Evolutionary conservation across 1,140 invertebrate genomes (phyloP), one percentile per base, ranked within the genome.

Genomic region (Stegodyphus dumicola): DNA sequence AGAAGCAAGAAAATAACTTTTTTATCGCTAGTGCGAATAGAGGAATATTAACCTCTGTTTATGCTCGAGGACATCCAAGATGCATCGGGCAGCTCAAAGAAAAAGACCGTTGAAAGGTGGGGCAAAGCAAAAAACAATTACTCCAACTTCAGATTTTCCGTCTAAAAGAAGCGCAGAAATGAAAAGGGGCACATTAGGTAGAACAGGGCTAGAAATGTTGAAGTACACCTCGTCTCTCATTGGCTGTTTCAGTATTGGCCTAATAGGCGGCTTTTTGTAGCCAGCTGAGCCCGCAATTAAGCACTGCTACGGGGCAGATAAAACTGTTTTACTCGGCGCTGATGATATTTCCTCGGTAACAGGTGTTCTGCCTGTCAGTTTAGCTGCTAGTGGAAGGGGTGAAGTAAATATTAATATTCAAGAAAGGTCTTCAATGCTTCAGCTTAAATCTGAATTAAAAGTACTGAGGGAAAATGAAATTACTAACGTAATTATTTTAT

Each of bases 261-360:
- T 75, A 75, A 75, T 75, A 53, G 73, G 73, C 73, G 73, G 73
- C 73, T 75, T 75, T 75, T 75, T 75, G 73, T 18, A 48, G 54
- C 73, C 73, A 75, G 54, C 73, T 75, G 73, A 75, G 73, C 73
- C 73, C 73, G 56, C 73, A 75, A 75, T 75, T 75, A 75, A 75
- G 73, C 53, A 75, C 51, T 60, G 73, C 73, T 60, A 10, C 11
- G 17, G 73, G 53, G 73, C 70, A 60, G 73, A 75, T 75, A 75
- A 75, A 75, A 75, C 73, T 75, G 73, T 75, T 75, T 75, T 54
- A 52, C 52, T 11, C 54, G 73, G 7, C 17, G 6, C 11, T 75
- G 73, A 75, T 75, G 73, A 75, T 75, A 75, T 75, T 75, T 75
- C 53, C 33, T 4, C 54, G 73, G 73, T 75, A 75, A 75, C 73